Evolutionary conservation across 2,113 vertebrate species (phyloP).

Genomic region (Promerops cafer): DNA sequence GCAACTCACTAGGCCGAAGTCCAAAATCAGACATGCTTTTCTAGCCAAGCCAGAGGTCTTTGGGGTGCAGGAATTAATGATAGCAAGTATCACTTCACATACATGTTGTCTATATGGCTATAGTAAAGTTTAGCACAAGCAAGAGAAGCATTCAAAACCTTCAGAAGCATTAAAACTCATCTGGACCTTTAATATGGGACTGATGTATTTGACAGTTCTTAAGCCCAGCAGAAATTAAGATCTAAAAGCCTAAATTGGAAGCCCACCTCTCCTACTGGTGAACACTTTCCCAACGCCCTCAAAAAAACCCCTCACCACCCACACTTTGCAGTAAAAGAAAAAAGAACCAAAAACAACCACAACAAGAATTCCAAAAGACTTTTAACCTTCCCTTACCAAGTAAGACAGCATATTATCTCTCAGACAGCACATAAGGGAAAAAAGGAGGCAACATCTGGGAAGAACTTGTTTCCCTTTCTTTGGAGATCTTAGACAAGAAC

Average conservation of each 20-base stretch:
- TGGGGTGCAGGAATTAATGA: background rate
- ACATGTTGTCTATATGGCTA: background rate
- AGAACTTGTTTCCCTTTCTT: background rate
- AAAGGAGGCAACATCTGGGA: background rate
- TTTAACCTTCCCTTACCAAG: background rate
- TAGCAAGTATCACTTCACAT: rapidly evolving
- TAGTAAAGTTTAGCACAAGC: background rate
- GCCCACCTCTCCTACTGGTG: background rate
- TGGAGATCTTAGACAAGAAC: background rate
- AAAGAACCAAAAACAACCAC: background rate
- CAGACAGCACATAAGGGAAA: background rate
- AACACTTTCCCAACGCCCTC: background rate
- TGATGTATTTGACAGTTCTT: background rate
- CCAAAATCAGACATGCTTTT: background rate
- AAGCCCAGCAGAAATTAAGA: background rate
- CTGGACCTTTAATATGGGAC: background rate
- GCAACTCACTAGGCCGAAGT: background rate
- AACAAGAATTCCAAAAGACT: background rate
- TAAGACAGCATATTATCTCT: background rate
- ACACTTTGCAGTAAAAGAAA: rapidly evolving
- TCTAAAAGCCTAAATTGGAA: background rate
- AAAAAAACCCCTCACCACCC: background rate
- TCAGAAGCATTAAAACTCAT: background rate
- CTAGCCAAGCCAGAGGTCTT: background rate
- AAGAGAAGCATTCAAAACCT: too few relatives aligned